Evolutionary conservation across 2,113 vertebrate genomes (phyloP).

Genomic region (Alectura lathami): DNA sequence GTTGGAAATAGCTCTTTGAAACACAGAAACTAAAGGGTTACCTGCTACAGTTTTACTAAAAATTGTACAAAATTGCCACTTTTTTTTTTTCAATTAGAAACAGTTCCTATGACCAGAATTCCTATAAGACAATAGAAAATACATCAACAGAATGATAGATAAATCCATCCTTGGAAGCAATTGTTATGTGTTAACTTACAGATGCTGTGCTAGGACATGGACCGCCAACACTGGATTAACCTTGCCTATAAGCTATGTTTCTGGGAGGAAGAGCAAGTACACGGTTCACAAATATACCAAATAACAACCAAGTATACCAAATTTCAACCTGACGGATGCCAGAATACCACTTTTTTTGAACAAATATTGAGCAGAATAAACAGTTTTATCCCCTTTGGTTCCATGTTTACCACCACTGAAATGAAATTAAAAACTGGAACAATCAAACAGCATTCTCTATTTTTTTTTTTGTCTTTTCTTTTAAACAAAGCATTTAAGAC

Average conservation of each 20-base stretch:
- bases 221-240: constrained; percentile 98
- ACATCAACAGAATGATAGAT: constrained; percentile 83
- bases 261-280: constrained; percentile 99
- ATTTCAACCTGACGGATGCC: constrained; percentile 79
- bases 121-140: constrained; percentile 82
- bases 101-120: constrained; percentile 76
- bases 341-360: constrained; percentile 74
- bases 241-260: constrained; percentile 99
- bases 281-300: constrained; percentile 92
- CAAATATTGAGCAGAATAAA: constrained; percentile 68
- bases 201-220: constrained; percentile 99
- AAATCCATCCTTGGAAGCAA: constrained; percentile 94
- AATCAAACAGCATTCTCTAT: constrained; percentile 78
- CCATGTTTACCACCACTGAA: constrained; percentile 75
- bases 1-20: constrained; percentile 77
- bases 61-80: constrained; percentile 66
- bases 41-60: constrained; percentile 69
- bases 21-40: constrained; percentile 73
- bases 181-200: constrained; percentile 98
- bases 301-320: constrained; percentile 80
- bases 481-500: constrained; percentile 83
- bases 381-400: constrained; percentile 75
- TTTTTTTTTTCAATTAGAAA: constrained; percentile 69
- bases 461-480: constrained; percentile 72
- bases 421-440: constrained; percentile 78